Evolutionary conservation across 2,113 vertebrate species (phyloP).

Genomic region (Cercopithecus mona): DNA sequence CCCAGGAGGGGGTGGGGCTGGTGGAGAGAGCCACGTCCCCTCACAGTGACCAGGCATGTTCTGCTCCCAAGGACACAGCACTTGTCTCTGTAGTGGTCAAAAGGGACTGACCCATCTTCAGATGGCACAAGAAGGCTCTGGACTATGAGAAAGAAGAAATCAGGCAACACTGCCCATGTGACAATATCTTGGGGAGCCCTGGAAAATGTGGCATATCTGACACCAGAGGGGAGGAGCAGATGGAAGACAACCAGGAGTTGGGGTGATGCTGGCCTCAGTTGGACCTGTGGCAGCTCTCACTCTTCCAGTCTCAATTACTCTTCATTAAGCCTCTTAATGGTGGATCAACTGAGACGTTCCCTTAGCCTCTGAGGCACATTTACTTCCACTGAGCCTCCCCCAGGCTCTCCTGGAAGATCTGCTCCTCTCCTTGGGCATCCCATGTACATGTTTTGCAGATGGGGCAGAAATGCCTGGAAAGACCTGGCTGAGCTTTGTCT

Average conservation of each 20-base stretch:
- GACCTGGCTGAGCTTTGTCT: background rate
- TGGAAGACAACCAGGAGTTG: fast-evolving
- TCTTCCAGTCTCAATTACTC: fast-evolving
- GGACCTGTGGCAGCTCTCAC: fast-evolving
- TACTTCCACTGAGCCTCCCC: background rate
- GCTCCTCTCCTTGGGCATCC: fast-evolving
- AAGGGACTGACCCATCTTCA: no score
- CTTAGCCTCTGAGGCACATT: fast-evolving
- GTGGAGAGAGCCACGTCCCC: background rate
- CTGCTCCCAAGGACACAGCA: background rate
- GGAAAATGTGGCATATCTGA: background rate
- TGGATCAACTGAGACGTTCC: fast-evolving
- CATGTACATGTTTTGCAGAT: fast-evolving
- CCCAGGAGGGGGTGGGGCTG: background rate
- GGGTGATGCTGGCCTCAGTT: fast-evolving
- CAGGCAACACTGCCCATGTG: fast-evolving
- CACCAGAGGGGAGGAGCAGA: fast-evolving
- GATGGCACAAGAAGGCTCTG: background rate
- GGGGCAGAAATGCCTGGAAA: background rate
- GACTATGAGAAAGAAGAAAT: background rate
- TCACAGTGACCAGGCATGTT: fast-evolving
- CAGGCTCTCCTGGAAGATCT: background rate
- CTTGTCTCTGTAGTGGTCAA: no score
- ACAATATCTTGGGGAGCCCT: fast-evolving
- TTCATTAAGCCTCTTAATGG: fast-evolving